Conservation (phyloP, 2,113 vertebrate genomes). For the Aptenodytes patagonicus region DNA sequence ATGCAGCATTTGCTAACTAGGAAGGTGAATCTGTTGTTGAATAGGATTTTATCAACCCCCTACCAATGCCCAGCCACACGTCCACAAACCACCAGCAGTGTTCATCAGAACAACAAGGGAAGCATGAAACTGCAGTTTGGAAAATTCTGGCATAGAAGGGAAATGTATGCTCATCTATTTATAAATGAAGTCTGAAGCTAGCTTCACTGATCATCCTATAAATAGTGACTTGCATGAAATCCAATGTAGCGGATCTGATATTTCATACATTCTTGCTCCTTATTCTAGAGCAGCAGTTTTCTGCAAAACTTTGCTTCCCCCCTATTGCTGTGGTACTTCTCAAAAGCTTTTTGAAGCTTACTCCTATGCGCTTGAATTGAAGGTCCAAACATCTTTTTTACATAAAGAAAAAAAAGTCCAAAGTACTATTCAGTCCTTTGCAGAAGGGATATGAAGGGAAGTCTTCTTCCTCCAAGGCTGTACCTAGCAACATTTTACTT, state of each 20-base stretch:
- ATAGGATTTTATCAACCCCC: neutral
- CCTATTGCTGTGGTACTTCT: neutral
- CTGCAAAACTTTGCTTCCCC: neutral
- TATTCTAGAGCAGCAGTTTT: neutral
- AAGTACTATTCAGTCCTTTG: neutral
- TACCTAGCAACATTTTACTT: neutral
- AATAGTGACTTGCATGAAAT: conserved; percentile 2
- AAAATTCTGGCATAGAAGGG: neutral
- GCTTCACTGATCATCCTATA: conserved; percentile 7
- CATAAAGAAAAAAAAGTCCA: neutral
- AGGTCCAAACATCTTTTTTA: neutral
- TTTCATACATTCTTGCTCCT: neutral
- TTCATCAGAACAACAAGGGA: neutral
- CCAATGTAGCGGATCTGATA: neutral
- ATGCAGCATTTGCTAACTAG: neutral
- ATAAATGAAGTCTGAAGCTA: conserved; percentile 17
- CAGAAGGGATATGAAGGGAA: neutral
- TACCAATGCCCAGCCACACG: neutral
- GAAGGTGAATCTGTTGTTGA: neutral
- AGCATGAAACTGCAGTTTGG: neutral
- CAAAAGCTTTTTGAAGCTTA: neutral
- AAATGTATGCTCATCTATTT: conserved; percentile 15
- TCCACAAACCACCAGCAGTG: neutral
- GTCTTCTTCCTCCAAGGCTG: neutral
- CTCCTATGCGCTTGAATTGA: neutral